Conservation (phyloP, 2,888 invertebrate species). For the Asteroscopus sphinx region DNA sequence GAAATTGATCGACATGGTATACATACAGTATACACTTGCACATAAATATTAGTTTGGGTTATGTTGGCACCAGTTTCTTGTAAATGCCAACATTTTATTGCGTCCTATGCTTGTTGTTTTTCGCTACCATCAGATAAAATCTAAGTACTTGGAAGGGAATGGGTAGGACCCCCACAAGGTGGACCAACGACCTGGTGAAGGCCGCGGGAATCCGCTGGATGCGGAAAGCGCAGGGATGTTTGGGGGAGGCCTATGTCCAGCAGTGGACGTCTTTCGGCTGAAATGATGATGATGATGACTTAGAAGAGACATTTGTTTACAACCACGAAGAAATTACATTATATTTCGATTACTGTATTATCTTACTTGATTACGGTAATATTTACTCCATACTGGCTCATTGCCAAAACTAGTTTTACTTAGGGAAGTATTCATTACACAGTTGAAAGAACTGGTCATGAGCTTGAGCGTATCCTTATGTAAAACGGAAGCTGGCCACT, state of each 20-base stretch:
- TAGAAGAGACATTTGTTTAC: background rate
- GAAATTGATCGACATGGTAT: no score
- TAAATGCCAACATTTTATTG: background rate
- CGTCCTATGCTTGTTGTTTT: background rate
- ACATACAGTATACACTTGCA: no score
- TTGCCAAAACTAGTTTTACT: slow-evolving; percentile 18
- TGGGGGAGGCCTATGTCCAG: no score
- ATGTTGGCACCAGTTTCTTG: background rate
- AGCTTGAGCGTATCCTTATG: slow-evolving; percentile 32
- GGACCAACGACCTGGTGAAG: no score
- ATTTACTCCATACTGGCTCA: slow-evolving; percentile 14
- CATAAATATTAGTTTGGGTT: background rate
- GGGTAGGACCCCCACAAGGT: no score
- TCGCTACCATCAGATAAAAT: no score
- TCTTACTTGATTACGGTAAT: slow-evolving; percentile 16
- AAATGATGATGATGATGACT: background rate
- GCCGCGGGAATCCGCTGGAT: no score
- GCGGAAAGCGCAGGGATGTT: no score
- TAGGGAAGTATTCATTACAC: slow-evolving; percentile 12
- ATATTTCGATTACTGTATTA: slow-evolving; percentile 3
- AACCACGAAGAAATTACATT: slow-evolving; percentile 2
- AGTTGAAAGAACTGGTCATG: slow-evolving; percentile 36
- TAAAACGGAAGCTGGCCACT: slow-evolving; percentile 27
- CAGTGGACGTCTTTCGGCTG: background rate
- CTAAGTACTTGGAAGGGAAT: no score